Evolutionary conservation across 2,113 vertebrate species (phyloP).

Genomic region (Aptenodytes forsteri): DNA sequence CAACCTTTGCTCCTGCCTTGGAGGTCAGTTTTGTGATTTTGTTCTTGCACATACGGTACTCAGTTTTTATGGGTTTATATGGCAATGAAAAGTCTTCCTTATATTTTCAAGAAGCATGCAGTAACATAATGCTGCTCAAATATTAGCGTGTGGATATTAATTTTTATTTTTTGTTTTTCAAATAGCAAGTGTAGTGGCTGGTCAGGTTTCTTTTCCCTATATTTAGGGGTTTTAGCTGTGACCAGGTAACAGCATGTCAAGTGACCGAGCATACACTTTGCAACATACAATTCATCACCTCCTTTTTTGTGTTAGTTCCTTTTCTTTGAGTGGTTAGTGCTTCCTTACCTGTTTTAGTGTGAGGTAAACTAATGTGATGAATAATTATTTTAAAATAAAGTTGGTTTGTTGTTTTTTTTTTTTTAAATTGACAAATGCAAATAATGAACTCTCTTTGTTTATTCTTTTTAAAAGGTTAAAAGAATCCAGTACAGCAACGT

Average conservation of each 20-base stretch:
- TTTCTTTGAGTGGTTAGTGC: neutral
- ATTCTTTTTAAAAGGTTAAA: constrained; percentile 79
- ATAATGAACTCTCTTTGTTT: neutral
- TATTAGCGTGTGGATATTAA: neutral
- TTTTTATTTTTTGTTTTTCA: neutral
- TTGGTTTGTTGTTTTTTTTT: no score
- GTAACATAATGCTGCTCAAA: neutral
- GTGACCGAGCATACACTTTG: neutral
- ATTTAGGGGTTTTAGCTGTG: neutral
- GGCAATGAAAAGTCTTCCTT: neutral
- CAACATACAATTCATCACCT: neutral
- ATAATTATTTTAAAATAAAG: neutral
- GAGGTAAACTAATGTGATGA: neutral
- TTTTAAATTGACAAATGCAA: neutral
- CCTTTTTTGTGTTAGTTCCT: neutral
- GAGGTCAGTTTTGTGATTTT: neutral
- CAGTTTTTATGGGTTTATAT: neutral
- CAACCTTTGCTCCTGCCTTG: neutral
- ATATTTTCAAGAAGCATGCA: neutral
- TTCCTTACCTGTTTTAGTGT: neutral
- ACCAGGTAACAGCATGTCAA: neutral
- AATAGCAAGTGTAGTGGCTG: neutral
- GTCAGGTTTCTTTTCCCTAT: neutral
- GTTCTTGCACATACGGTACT: neutral
- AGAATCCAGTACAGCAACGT: constrained; percentile 87